phyloP scores from a whole-genome alignment of 2,888 invertebrate genomes.

The Prostheceraeus crozeri region DNA sequence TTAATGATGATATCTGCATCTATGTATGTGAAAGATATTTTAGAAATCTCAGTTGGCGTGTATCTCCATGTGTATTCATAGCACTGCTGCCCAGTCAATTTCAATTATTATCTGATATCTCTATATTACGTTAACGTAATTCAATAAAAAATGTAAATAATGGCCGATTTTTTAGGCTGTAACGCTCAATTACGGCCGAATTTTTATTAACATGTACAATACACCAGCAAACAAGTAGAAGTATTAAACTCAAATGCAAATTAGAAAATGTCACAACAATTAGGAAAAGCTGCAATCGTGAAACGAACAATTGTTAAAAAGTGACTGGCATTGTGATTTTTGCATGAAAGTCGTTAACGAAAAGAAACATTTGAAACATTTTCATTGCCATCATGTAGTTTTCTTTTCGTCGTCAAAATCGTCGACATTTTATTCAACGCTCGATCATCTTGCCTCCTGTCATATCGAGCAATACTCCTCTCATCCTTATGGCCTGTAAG shows the following conservation, averaged over 20 bases:
- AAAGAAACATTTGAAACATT: conserved; percentile 1
- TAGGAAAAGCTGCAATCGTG: neutral
- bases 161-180: neutral
- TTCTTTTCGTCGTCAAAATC: neutral
- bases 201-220: neutral
- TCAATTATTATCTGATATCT: conserved; percentile 24
- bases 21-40: too few species aligned
- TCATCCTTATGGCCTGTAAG: conserved; percentile 1
- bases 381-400: conserved; percentile 1
- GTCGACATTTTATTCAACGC: neutral
- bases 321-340: conserved; percentile 3
- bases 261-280: neutral
- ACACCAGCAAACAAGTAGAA: neutral
- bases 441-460: neutral
- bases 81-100: too few species aligned
- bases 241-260: neutral
- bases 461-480: conserved; percentile 13
- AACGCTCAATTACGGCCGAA: conserved; percentile 25
- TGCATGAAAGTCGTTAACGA: neutral
- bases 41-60: too few species aligned
- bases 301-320: conserved; percentile 19
- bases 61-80: too few species aligned
- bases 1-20: too few species aligned
- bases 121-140: conserved; percentile 2
- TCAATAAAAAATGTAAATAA: neutral